Percentiles rank a stretch among this genome's conserved stretches.
phyloP scores from a whole-genome alignment of 2,888 invertebrate species.

The Coleophora deauratella region DNA sequence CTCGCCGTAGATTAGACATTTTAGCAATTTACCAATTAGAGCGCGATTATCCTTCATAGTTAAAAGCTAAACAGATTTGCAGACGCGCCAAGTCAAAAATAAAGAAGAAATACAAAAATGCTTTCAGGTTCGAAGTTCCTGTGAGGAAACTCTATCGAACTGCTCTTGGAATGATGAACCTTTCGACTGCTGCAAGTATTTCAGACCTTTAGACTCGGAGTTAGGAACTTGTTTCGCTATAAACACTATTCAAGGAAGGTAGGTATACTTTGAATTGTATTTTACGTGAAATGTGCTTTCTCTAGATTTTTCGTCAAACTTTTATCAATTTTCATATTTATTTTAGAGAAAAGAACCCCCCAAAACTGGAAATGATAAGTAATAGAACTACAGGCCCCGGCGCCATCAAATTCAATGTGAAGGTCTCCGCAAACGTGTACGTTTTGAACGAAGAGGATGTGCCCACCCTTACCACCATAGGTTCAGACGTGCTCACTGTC shows the following conservation, averaged over 20 bases:
- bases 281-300: no score
- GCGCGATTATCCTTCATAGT: no score
- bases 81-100: no score
- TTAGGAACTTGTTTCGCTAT: slow-evolving; percentile 78
- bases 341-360: slow-evolving; percentile 50
- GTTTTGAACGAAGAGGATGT: slow-evolving; percentile 80
- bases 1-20: no score
- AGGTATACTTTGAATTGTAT: slow-evolving; percentile 11
- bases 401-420: slow-evolving; percentile 62
- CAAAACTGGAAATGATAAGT: slow-evolving; percentile 74
- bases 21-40: no score
- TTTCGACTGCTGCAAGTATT: slow-evolving; percentile 79
- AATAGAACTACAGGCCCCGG: slow-evolving; percentile 79
- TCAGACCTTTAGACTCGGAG: slow-evolving; percentile 78
- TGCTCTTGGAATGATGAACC: slow-evolving; percentile 76
- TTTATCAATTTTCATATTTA: background rate
- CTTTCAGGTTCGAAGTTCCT: slow-evolving; percentile 70
- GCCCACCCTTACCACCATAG: slow-evolving; percentile 79
- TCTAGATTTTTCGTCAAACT: no score
- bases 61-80: no score
- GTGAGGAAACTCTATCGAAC: slow-evolving; percentile 67
- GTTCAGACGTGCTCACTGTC: slow-evolving; percentile 76
- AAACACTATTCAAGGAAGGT: slow-evolving; percentile 78
- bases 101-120: background rate
- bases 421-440: slow-evolving; percentile 74